Evolutionary conservation across 2,113 vertebrate genomes (phyloP).

Genomic region (Pollachius pollachius): DNA sequence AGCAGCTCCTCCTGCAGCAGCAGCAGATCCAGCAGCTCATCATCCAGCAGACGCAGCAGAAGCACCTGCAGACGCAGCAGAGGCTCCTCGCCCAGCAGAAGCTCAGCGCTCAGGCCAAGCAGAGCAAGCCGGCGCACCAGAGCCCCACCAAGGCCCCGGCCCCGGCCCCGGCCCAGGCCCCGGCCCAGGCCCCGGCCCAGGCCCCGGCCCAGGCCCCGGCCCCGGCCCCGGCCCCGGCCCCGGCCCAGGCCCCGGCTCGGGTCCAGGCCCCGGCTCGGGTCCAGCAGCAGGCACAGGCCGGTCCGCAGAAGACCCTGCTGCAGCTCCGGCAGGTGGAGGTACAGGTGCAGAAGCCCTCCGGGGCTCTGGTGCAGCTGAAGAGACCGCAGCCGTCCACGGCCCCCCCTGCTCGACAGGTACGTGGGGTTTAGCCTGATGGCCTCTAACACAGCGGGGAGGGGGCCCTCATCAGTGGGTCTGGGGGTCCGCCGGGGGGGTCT

Average conservation of each 20-base stretch:
- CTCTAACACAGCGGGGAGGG: neutral
- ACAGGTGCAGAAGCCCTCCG: constrained; percentile 27
- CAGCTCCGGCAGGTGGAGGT: constrained; percentile 2
- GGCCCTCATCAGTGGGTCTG: neutral
- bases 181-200: constrained; percentile 34
- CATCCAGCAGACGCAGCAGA: constrained; percentile 68
- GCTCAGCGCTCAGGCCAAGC: neutral
- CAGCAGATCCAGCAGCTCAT: constrained; percentile 67
- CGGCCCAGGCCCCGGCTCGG: neutral
- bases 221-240: constrained; percentile 46
- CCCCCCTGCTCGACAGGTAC: constrained; percentile 66
- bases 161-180: constrained; percentile 18
- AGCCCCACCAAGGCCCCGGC: constrained; percentile 35
- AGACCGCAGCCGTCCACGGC: constrained; percentile 54
- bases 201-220: constrained; percentile 17
- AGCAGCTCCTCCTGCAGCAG: constrained; percentile 31
- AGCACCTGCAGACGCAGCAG: constrained; percentile 48
- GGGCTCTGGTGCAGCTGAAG: constrained; percentile 22
- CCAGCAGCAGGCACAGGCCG: constrained; percentile 15
- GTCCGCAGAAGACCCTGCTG: too few relatives aligned
- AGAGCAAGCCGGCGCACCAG: constrained; percentile 10
- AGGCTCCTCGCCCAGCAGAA: constrained; percentile 43
- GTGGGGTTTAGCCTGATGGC: neutral
- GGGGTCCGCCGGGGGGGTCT: too few relatives aligned
- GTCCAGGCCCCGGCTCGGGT: too few relatives aligned